Evolutionary conservation across 1,140 invertebrate species (phyloP), one percentile per base, ranked within the genome.

Genomic region (Frieseomelitta varia): DNA sequence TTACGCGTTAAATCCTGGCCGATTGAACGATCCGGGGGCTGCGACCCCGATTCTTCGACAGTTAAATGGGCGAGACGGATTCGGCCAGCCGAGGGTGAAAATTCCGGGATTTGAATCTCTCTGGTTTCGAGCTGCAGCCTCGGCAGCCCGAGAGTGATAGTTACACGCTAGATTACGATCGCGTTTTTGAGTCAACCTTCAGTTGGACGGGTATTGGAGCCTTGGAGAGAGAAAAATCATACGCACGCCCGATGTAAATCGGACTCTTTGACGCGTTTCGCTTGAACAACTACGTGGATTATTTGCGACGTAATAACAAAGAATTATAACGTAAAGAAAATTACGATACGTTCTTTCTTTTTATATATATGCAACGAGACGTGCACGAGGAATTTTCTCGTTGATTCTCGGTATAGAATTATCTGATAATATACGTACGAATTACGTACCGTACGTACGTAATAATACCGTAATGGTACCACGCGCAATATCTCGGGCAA

Each of bases 1-100:
- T 79, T 84, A 84, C 76, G 82, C 68, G 82, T 79, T 67, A 65
- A 79, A 84, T 79, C 56, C 83, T 67, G 67, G 19, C 55, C 81
- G 80, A 75, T 76, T 56, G 80, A 68, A 82, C 80, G 63, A 78
- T 72, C 56, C 30, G 30, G 39, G 39, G 72, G 51, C 24, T 61
- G 80, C 73, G 51, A 75, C 1, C n/a, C 17, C 51, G 77, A 84
- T 74, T 15, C 68, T 73, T 51, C 19, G 34, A 53, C 14, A 19
- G 75, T n/a, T 79, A 79, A 79, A 84, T 69, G 74, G 56, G 14
- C 51, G 63, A 68, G 55, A 58, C 15, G 65, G 55, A 78, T 83
- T 17, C 74, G 53, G 15, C 51, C 34, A 19, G 55, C 27, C 15
- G 27, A 19, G 39, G 8, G n/a, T 27, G 12, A 21, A 67, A 69